Evolutionary conservation across 2,113 vertebrate species (phyloP).

Genomic region (Lampris incognitus): DNA sequence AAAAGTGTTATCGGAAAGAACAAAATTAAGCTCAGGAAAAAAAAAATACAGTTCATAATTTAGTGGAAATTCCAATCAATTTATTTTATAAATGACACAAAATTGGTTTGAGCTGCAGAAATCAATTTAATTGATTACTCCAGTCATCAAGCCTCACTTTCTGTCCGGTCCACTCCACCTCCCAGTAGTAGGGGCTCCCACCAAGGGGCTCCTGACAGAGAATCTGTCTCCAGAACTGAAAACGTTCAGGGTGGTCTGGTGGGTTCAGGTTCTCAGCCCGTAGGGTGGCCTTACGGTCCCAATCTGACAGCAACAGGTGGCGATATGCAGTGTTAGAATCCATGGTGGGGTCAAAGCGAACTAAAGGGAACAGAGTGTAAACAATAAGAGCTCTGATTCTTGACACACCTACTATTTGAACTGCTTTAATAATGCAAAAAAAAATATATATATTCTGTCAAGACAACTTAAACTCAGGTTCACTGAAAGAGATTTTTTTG

Average conservation of each 20-base stretch:
- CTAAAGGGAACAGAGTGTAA: slow-evolving; percentile 50
- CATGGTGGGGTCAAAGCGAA: slow-evolving; percentile 76
- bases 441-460: too few species aligned
- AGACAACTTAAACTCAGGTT: too few species aligned
- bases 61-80: too few species aligned
- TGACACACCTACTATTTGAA: neutral
- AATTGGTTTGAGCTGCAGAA: neutral
- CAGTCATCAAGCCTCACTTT: slow-evolving; percentile 62
- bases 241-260: slow-evolving; percentile 76
- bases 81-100: neutral
- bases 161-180: slow-evolving; percentile 82
- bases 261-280: slow-evolving; percentile 73
- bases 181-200: slow-evolving; percentile 84
- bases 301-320: slow-evolving; percentile 74
- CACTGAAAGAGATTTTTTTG: neutral
- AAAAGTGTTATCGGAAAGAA: neutral
- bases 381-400: neutral
- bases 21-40: too few species aligned
- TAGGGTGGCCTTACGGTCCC: slow-evolving; percentile 69
- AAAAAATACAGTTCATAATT: too few species aligned
- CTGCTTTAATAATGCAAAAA: too few species aligned
- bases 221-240: slow-evolving; percentile 83
- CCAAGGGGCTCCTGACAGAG: slow-evolving; percentile 78
- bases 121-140: neutral
- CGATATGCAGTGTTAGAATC: slow-evolving; percentile 77